Percentiles rank a stretch among this genome's conserved stretches.
These are phyloP conservation scores for Holothuria glaberrima DNA, from an alignment of 35 echinoderm and acorn worm genomes.

Conservation along the genomic window DNA sequence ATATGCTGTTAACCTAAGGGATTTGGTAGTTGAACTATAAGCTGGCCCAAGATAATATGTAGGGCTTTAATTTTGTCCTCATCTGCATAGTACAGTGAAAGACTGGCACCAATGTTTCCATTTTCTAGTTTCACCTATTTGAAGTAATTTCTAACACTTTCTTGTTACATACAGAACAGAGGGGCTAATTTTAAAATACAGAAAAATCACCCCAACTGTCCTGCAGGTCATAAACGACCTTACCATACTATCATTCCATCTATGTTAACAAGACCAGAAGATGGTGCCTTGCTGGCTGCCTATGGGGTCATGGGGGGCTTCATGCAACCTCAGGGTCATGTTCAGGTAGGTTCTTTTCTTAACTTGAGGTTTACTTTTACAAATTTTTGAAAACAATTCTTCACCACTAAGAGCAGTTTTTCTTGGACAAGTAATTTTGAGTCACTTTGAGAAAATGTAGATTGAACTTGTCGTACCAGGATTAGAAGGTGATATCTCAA, in stretches of 20 bases:
- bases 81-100: too few relatives aligned
- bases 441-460: too few relatives aligned
- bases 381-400: neutral
- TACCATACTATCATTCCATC: slow-evolving; percentile 94
- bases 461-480: too few relatives aligned
- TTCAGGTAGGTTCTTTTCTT: slow-evolving; percentile 66
- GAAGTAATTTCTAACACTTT: neutral
- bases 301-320: slow-evolving; percentile 92
- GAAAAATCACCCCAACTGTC: slow-evolving; percentile 65
- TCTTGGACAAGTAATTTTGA: neutral
- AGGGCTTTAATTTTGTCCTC: too few relatives aligned
- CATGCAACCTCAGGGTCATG: slow-evolving; percentile 96
- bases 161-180: slow-evolving; percentile 66
- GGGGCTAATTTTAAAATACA: slow-evolving; percentile 69
- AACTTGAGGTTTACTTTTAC: neutral
- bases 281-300: slow-evolving; percentile 63
- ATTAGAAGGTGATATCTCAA: too few relatives aligned
- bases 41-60: too few relatives aligned
- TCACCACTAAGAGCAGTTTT: neutral
- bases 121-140: too few relatives aligned
- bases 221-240: slow-evolving; percentile 68
- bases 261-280: slow-evolving; percentile 66
- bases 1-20: too few relatives aligned
- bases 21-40: too few relatives aligned
- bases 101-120: too few relatives aligned